A percentile compares a stretch with the other conserved stretches of the same genome.
Evolutionary conservation across 2,797 vertebrate genomes (phyloP).

Genomic region (Fringilla coelebs): DNA sequence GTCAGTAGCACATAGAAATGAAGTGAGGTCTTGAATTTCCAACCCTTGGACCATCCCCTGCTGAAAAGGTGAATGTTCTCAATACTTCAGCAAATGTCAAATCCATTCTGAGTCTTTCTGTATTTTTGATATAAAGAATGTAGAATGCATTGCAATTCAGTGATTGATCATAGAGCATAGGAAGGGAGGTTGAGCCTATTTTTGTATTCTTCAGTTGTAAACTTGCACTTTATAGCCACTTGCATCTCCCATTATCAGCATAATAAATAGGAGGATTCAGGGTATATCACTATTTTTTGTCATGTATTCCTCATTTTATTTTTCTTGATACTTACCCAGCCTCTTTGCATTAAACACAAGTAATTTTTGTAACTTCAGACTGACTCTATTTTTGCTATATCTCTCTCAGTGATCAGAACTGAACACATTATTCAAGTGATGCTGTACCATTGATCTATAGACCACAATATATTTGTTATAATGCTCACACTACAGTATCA

Average conservation of each 20-base stretch:
- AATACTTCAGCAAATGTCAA: background rate
- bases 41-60: background rate
- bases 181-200: background rate
- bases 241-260: background rate
- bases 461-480: background rate
- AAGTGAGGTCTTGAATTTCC: background rate
- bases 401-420: background rate
- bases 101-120: background rate
- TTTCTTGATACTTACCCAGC: background rate
- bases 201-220: background rate
- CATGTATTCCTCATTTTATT: background rate
- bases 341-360: background rate
- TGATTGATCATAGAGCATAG: background rate
- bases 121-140: background rate
- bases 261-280: background rate
- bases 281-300: background rate
- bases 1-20: background rate
- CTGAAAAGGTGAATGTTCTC: background rate
- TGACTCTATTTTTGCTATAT: background rate
- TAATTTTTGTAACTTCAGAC: background rate
- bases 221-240: background rate
- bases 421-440: background rate
- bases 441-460: background rate
- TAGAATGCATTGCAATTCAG: background rate
- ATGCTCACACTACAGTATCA: background rate